Base-by-base conservation (phyloP, 23 tunicate species). In the Phallusia fumigata region DNA sequence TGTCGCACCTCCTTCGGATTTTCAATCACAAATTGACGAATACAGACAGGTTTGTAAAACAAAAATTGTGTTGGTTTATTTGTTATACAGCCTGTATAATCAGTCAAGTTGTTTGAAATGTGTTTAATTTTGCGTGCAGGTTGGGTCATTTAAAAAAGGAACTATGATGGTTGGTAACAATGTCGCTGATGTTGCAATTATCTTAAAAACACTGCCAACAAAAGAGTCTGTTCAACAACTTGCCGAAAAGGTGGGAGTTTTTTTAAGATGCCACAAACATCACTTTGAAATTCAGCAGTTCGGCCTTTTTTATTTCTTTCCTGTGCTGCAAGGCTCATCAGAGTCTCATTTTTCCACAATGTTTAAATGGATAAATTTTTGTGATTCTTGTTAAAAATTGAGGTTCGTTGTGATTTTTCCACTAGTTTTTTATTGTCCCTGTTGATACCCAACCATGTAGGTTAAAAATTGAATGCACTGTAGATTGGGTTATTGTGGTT, bases 131-230 rank as follows among this genome's bases (percentile, higher is more conserved):
- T 58, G 8, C 13, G 8, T 77, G 18, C 75, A 93, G 93, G 99
- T 95, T 31, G 99, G 99, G 0, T 85, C 87, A 65, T 95, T 95
- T 84, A 95, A 95, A 83, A 95, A 95, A 81, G 99, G 99, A 22
- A 95, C 99, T 0, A 95, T 90, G 96, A 90, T 91, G 89, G 77
- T 88, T 35, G 95, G 96, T 50, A 90, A 80, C 77, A 81, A 81
- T 31, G 74, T 81, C 26, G 99, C 96, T 49, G 96, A 87, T 52
- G 79, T 95, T 76, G 99, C 93, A 53, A 86, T 90, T 35, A 84
- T 90, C 32, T 81, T 95, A 51, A 90, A 90, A 64, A 86, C 96
- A n/a, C 77, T 95, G 8, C 99, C 99, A 24, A 87, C 99, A 0
- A 90, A 95, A 73, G 99, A 95, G 76, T 33, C 95, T 77, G 93